phyloP scores from a whole-genome alignment of 2,888 invertebrate genomes.

The Tipula unca region DNA sequence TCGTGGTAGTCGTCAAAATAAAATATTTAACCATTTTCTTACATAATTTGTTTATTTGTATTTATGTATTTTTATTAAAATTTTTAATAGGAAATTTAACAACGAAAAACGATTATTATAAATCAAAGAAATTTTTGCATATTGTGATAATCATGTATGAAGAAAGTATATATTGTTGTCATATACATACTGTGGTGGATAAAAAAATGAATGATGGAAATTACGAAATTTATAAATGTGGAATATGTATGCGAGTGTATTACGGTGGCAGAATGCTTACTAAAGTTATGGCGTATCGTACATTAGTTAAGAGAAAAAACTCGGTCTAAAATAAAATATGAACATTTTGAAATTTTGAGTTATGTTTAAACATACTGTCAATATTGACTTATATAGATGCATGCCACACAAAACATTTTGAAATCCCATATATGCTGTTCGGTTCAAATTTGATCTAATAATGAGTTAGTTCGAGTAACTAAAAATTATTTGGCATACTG shows the following conservation, averaged over 20 bases:
- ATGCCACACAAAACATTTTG: too few species aligned
- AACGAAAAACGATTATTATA: not conserved
- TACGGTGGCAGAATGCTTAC: not conserved
- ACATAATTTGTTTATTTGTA: not conserved
- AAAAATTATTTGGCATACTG: too few species aligned
- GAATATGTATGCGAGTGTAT: not conserved
- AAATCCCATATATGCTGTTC: too few species aligned
- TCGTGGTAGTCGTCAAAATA: not conserved
- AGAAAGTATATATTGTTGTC: not conserved
- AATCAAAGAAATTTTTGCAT: not conserved
- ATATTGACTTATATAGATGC: too few species aligned
- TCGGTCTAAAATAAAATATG: not conserved
- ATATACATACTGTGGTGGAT: not conserved
- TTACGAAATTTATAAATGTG: not conserved
- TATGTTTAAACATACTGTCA: too few species aligned
- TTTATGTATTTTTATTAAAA: not conserved
- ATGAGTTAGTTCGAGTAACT: too few species aligned
- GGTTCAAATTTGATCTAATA: too few species aligned
- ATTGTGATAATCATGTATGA: not conserved
- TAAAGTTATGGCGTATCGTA: not conserved
- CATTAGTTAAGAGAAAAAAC: not conserved
- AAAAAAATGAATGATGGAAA: not conserved
- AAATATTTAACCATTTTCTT: not conserved
- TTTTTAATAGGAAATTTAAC: not conserved
- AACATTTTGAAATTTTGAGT: too few species aligned